These are phyloP conservation scores for Caranx melampygus DNA, from an alignment of 2,113 vertebrate genomes.

Conservation along the genomic window DNA sequence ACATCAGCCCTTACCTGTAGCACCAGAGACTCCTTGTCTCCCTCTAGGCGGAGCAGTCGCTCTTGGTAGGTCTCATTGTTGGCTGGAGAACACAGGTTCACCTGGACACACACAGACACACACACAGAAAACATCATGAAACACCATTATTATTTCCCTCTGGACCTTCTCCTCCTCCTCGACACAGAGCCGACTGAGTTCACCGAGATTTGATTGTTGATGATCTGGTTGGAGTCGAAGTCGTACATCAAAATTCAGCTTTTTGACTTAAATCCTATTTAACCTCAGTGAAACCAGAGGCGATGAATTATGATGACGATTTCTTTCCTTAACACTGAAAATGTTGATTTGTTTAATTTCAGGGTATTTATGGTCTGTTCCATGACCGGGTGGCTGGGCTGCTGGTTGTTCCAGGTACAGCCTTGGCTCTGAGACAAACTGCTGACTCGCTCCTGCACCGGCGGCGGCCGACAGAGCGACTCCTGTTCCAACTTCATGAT, in stretches of 20 bases:
- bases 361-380: background rate
- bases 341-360: too few species aligned
- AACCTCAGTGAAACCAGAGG: too few species aligned
- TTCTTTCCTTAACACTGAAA: too few species aligned
- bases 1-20: conserved; percentile 86
- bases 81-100: conserved; percentile 85
- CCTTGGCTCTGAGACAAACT: background rate
- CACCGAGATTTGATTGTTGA: background rate
- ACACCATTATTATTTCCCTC: background rate
- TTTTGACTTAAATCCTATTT: background rate
- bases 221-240: too few species aligned
- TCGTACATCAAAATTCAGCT: too few species aligned
- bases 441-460: conserved; percentile 2
- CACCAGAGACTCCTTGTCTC: conserved; percentile 94
- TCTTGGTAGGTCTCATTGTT: conserved; percentile 94
- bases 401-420: background rate
- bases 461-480: conserved; percentile 1
- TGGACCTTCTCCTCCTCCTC: background rate
- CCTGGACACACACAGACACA: conserved; percentile 75
- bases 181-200: background rate
- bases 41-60: conserved; percentile 91
- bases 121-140: background rate
- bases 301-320: too few species aligned
- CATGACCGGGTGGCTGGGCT: background rate
- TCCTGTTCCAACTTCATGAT: conserved; percentile 9